A percentile compares a stretch with the other conserved stretches of the same genome.
These are phyloP conservation scores for Branchipolynoe longqiensis DNA, from an alignment of 2,888 invertebrate species.

Conservation along the genomic window DNA sequence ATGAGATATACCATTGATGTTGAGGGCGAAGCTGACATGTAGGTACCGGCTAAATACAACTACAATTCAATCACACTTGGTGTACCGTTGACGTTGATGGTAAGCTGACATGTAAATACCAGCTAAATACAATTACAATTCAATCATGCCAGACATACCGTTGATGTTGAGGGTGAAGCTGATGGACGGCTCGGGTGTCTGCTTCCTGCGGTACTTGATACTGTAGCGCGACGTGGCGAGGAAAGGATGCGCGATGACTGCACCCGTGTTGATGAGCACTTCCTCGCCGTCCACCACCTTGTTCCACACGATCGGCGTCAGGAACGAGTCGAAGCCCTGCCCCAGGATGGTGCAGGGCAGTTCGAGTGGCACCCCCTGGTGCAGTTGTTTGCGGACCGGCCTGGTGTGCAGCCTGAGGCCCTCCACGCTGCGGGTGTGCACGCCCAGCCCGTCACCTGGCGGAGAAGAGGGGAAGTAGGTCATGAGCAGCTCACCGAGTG, in stretches of 20 bases:
- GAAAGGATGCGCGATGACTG: background rate
- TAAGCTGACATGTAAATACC: too few relatives aligned
- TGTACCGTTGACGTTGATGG: too few relatives aligned
- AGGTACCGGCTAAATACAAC: too few relatives aligned
- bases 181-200: background rate
- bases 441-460: slow-evolving; percentile 38
- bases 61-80: too few relatives aligned
- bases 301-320: slow-evolving; percentile 23
- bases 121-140: background rate
- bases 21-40: too few relatives aligned
- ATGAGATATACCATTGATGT: too few relatives aligned
- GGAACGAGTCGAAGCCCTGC: slow-evolving; percentile 13
- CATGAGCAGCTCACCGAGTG: too few relatives aligned
- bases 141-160: too few relatives aligned
- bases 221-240: background rate
- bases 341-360: slow-evolving; percentile 28
- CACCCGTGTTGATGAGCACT: background rate
- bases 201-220: background rate
- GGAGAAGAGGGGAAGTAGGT: too few relatives aligned
- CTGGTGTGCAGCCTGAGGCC: background rate
- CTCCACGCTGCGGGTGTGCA: slow-evolving; percentile 32
- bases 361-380: background rate
- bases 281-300: slow-evolving; percentile 3
- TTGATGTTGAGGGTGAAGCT: background rate
- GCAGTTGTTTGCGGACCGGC: background rate